These are phyloP conservation scores for Prolemur simus DNA, from an alignment of 2,113 vertebrate species.

Conservation along the genomic window DNA sequence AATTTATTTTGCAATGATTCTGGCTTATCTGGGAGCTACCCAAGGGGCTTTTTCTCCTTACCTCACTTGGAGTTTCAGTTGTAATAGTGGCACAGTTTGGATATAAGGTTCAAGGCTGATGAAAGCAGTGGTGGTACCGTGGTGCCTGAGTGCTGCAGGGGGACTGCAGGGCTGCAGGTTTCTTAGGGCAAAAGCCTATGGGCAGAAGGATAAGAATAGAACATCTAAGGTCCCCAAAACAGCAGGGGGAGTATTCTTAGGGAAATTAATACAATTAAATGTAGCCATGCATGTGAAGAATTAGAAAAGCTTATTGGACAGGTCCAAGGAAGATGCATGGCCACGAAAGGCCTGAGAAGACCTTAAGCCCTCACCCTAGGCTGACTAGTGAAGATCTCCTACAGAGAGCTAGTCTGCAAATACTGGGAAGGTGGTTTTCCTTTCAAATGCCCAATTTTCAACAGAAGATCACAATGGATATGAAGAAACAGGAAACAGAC, in stretches of 20 bases:
- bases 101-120: not conserved
- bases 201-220: not conserved
- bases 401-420: not conserved
- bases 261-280: not conserved
- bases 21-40: not conserved
- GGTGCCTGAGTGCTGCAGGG: not conserved
- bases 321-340: not conserved
- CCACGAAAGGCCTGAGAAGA: not conserved
- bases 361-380: fast-evolving
- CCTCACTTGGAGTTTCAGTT: too few species aligned
- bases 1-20: not conserved
- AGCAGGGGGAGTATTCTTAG: not conserved
- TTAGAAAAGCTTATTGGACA: not conserved
- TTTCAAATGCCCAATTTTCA: not conserved
- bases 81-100: not conserved
- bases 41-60: not conserved
- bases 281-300: not conserved
- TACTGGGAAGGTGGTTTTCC: not conserved
- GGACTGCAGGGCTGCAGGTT: not conserved
- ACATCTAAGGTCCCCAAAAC: not conserved
- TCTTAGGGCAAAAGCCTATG: not conserved
- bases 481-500: not conserved
- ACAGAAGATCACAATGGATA: not conserved
- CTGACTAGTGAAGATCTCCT: not conserved
- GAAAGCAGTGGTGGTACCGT: not conserved